A percentile compares a stretch with the other conserved stretches of the same genome.
Conservation (phyloP, 2,797 vertebrate genomes). For the Pterois miles region DNA sequence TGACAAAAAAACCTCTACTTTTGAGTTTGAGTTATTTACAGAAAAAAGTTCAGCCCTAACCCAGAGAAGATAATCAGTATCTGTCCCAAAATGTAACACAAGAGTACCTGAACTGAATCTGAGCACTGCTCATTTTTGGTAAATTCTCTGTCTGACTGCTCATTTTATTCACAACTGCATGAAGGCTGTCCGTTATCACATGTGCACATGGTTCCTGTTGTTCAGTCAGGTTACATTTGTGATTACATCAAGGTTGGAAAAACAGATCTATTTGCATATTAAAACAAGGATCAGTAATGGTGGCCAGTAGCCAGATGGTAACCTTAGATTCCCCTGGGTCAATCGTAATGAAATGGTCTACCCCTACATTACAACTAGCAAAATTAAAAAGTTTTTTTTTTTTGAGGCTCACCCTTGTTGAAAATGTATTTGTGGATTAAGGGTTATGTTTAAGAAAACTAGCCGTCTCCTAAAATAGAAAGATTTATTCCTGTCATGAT, state of each 20-base stretch:
- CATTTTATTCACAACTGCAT: constrained; percentile 9
- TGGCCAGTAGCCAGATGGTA: constrained; percentile 81
- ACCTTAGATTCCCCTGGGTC: constrained; percentile 80
- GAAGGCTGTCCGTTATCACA: constrained; percentile 37
- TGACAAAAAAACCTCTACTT: not conserved
- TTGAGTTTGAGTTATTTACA: not conserved
- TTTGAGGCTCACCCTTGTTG: constrained; percentile 21
- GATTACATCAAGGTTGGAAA: constrained; percentile 71
- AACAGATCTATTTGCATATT: constrained; percentile 78
- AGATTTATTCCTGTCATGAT: constrained; percentile 81
- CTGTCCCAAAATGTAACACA: not conserved
- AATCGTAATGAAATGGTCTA: constrained; percentile 73
- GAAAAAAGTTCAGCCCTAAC: not conserved
- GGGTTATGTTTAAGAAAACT: constrained; percentile 57
- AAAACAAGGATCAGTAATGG: constrained; percentile 77
- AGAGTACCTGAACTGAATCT: not conserved
- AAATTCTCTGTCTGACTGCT: not conserved
- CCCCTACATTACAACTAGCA: constrained; percentile 47
- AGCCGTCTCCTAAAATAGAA: constrained; percentile 58
- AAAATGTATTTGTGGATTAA: constrained; percentile 66
- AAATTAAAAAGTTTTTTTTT: constrained; percentile 66
- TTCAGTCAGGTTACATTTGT: constrained; percentile 62
- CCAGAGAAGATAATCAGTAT: not conserved
- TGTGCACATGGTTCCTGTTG: constrained; percentile 46
- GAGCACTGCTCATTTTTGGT: not conserved